Evolutionary conservation across 2,888 invertebrate genomes (phyloP).

Genomic region (Polyommatus icarus): DNA sequence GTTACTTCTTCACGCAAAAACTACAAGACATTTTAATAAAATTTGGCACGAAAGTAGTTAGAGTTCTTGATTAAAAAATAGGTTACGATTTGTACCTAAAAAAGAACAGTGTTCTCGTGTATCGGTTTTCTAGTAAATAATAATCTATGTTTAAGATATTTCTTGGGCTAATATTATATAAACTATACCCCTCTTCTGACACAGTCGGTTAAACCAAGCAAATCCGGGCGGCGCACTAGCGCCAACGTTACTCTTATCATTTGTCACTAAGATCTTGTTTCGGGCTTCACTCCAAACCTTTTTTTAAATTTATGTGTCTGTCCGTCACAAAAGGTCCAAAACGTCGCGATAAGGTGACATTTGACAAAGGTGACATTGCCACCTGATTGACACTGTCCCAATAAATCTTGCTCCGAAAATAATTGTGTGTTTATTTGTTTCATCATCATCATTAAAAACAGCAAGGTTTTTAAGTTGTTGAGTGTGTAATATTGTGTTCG

Average conservation of each 20-base stretch:
- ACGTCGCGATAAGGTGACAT: slow-evolving; percentile 26
- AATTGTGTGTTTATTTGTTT: slow-evolving; percentile 8
- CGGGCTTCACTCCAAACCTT: slow-evolving; percentile 16
- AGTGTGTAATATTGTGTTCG: too few relatives aligned
- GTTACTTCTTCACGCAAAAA: too few relatives aligned
- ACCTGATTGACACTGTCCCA: slow-evolving; percentile 22
- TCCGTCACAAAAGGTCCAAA: slow-evolving; percentile 22
- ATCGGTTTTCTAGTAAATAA: too few relatives aligned
- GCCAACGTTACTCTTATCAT: background rate
- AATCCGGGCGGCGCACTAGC: background rate
- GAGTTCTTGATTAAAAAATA: too few relatives aligned
- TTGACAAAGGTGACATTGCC: slow-evolving; percentile 29
- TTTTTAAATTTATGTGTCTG: slow-evolving; percentile 21
- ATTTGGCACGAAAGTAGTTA: too few relatives aligned
- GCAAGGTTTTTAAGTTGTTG: background rate
- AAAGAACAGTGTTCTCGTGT: too few relatives aligned
- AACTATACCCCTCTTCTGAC: too few relatives aligned
- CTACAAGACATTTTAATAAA: too few relatives aligned
- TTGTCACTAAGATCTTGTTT: slow-evolving; percentile 4
- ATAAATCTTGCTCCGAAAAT: slow-evolving; percentile 24
- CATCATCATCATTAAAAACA: background rate
- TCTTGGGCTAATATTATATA: too few relatives aligned
- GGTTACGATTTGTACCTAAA: too few relatives aligned
- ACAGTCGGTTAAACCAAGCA: background rate
- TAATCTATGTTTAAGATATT: too few relatives aligned